phyloP scores from a whole-genome alignment of 2,797 vertebrate species.

The Neoniphon sammara region DNA sequence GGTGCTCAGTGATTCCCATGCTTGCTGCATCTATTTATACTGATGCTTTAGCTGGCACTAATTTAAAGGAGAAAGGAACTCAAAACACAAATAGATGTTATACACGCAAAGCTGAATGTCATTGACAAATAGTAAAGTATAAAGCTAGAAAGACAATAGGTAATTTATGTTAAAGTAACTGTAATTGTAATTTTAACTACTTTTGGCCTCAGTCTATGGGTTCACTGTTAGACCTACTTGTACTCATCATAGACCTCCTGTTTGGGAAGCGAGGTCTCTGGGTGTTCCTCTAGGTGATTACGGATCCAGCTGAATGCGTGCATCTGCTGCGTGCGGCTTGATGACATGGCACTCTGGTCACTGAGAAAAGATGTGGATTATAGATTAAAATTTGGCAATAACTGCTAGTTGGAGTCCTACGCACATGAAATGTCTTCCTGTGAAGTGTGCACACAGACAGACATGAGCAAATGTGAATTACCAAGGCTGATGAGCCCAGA shows the following conservation, averaged over 20 bases:
- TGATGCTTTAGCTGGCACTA: slow-evolving; percentile 61
- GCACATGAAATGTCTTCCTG: no score
- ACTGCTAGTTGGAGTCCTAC: no score
- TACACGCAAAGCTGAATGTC: slow-evolving; percentile 25
- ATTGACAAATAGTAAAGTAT: not conserved
- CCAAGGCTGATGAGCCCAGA: no score
- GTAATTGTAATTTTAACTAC: not conserved
- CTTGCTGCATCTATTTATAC: slow-evolving; percentile 79
- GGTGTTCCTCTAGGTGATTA: slow-evolving; percentile 96
- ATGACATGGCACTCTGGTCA: slow-evolving; percentile 93
- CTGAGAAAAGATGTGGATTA: slow-evolving; percentile 72
- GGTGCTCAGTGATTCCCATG: slow-evolving; percentile 75
- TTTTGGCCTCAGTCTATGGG: not conserved
- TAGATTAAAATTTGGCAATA: not conserved
- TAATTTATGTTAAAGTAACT: not conserved
- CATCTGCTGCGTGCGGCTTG: slow-evolving; percentile 96
- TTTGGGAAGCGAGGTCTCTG: slow-evolving; percentile 97
- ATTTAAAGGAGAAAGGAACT: slow-evolving; percentile 61
- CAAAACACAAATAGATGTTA: slow-evolving; percentile 36
- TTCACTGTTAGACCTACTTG: slow-evolving; percentile 86
- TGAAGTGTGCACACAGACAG: no score
- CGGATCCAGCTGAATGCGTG: slow-evolving; percentile 98
- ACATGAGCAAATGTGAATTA: not conserved
- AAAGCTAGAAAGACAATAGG: not conserved
- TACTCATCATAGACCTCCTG: slow-evolving; percentile 99